Evolutionary conservation across 2,797 vertebrate genomes (phyloP), one percentile per base, ranked within the genome.

Genomic region (Centropyge bicolor): DNA sequence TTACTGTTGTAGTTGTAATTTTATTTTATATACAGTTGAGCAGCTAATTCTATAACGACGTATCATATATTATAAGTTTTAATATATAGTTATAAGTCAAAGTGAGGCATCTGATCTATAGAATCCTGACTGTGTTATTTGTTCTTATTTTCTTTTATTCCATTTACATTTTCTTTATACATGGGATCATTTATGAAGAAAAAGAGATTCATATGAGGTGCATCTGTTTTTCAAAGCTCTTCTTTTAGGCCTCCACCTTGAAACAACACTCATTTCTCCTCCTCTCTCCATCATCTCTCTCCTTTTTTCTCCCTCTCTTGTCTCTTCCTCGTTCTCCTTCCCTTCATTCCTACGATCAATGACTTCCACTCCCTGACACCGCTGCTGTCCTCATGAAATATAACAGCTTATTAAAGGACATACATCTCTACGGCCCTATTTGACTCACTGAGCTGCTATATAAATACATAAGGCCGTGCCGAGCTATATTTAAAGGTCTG

Each of bases 401-500:
- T 95, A 90, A 93, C 84, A 35, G 90, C 90, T 91, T 94, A 95
- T 95, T 96, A 96, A 92, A 92, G 93, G 93, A 94, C 92, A 90
- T 89, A 91, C 90, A 94, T 94, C 89, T 93, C 92, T 73, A 70
- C 79, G 90, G 93, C 89, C 93, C 93, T 91, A 91, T 95, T 94
- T 95, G 93, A 92, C 92, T 92, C 82, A 57, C 76, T 46, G 71
- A 82, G 89, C 81, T 70, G 66, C 83, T 89, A 89, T 82, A 92
- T 90, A 94, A 93, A 90, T 93, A 92, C 88, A 90, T 88, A 86
- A 79, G 70, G 87, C 81, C 65, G 66, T 27, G 85, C 62, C 20
- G 31, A 70, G 89, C 79, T 90, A 87, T 90, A 86, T 92, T 90
- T 91, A 91, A 93, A 91, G 91, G 91, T 91, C 88, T 70, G 82